Base-by-base conservation (phyloP, 2,113 vertebrate genomes). In the Boulengeromyrus knoepffleri region DNA sequence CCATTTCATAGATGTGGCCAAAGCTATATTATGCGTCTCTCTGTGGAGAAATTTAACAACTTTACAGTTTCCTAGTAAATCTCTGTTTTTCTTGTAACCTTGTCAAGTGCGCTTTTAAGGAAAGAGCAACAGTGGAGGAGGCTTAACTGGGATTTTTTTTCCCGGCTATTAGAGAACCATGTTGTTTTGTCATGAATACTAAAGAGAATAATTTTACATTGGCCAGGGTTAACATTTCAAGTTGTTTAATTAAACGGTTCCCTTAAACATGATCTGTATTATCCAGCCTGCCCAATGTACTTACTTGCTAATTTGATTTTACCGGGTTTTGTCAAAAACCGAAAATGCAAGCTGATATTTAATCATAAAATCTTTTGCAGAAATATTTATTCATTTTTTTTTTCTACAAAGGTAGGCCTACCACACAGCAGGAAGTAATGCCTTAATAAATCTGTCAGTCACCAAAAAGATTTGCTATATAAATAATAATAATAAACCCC, bases 21-120 rank as follows among this genome's bases (percentile, higher is more conserved):
- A 80, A 80, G 74, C 74, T 19, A 39, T 80, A 80, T 80, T 42
- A 80, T 80, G 74, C 74, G 21, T 47, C 39, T 85, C 45, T 45
- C 83, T 85, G 83, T 85, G 83, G 83, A 85, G 83, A 85, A 85
- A n/a, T 85, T 85, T 85, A 46, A 85, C 83, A 85, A 85, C 83
- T 85, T 85, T 85, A 85, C 83, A 85, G 83, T 85, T 85, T 85
- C 83, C 83, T 85, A 87, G 85, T 52, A 87, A 87, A 87, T 50
- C 49, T 52, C n/a, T 46, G 83, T 85, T 87, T 87, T 87, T 87
- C 85, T 87, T 87, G 46, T 87, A 50, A 87, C 85, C 46, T 52
- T 53, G 85, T 53, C 46, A 49, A 87, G 27, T 52, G 47, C 45
- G 0, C 36, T 80, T 87, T 87, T 52, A 87, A 87, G 49, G 85